Evolutionary conservation across 1,140 invertebrate species (phyloP), one percentile per base, ranked within the genome.

Genomic region (Tribolium madens): DNA sequence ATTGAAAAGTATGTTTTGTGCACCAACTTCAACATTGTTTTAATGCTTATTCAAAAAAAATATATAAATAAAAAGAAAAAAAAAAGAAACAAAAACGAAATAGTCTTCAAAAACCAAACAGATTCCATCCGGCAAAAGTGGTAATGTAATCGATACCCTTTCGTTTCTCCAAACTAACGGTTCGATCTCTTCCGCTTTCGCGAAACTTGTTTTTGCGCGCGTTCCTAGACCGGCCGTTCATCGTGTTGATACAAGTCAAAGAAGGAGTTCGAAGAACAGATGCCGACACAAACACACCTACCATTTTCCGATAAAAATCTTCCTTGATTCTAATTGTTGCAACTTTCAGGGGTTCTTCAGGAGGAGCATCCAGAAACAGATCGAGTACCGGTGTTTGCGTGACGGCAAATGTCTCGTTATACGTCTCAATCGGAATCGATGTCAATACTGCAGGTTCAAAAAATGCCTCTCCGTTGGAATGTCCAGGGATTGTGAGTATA

Each of bases 401-500:
- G 97, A 99, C 88, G 97, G 97, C 78, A 98, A 98, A 90, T 99
- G 98, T 88, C 89, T 97, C 83, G 97, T 99, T 14, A 97, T 98
- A 84, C 90, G 97, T 82, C 90, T 99, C 77, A 99, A 98, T 88
- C 89, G 98, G 70, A 99, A 99, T 89, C 91, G 98, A 78, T 99
- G 97, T 89, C 97, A 99, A 87, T 98, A 96, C 87, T 99, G 97
- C 89, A 91, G 97, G 81, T 99, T 99, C 87, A 98, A 97, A 87
- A 99, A 99, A 93, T 99, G 97, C 88, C 89, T 99, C 42, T 94
- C 96, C 42, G 97, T 98, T 82, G 97, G 97, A 84, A 99, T 99
- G 97, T 98, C 96, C 84, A 91, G 96, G 86, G 97, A 98, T 87
- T 98, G 96, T 97, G 88, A 95, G 95, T 95, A 88, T 79, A 77